Evolutionary conservation across 2,888 invertebrate species (phyloP).

Genomic region (Spisula subtruncata): DNA sequence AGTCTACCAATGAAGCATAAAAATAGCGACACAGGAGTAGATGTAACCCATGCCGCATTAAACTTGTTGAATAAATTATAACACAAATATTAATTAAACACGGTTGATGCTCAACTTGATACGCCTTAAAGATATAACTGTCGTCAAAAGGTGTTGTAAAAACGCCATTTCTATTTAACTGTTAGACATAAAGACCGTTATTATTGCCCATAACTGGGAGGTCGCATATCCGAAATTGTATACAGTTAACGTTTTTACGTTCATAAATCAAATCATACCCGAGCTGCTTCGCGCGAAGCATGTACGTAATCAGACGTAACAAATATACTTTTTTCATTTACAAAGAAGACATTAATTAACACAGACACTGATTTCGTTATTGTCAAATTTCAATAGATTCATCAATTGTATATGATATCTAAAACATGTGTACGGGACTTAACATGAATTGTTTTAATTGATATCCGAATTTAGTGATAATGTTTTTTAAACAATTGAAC

Average conservation of each 20-base stretch:
- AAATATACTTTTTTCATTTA: too few species aligned
- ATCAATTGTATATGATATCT: neutral
- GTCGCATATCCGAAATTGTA: slow-evolving; percentile 1
- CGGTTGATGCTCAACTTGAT: neutral
- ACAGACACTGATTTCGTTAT: neutral
- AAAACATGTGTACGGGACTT: slow-evolving; percentile 6
- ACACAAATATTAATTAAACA: slow-evolving; percentile 13
- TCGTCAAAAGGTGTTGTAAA: neutral
- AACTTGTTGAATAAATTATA: slow-evolving; percentile 11
- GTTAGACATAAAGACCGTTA: too few species aligned
- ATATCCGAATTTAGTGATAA: slow-evolving; percentile 29
- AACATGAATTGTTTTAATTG: slow-evolving; percentile 4
- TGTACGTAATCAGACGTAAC: neutral
- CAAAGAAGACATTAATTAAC: neutral
- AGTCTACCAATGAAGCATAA: neutral
- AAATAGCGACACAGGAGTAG: neutral
- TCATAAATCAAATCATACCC: neutral
- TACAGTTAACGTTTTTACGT: neutral
- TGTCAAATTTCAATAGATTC: neutral
- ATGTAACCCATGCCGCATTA: neutral
- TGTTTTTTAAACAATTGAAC: slow-evolving; percentile 1
- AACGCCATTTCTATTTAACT: neutral
- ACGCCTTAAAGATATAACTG: neutral
- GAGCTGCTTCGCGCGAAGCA: neutral
- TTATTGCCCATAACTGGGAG: neutral